These are phyloP conservation scores for Scolopax mira DNA, from an alignment of 2,113 vertebrate species.

Conservation along the genomic window DNA sequence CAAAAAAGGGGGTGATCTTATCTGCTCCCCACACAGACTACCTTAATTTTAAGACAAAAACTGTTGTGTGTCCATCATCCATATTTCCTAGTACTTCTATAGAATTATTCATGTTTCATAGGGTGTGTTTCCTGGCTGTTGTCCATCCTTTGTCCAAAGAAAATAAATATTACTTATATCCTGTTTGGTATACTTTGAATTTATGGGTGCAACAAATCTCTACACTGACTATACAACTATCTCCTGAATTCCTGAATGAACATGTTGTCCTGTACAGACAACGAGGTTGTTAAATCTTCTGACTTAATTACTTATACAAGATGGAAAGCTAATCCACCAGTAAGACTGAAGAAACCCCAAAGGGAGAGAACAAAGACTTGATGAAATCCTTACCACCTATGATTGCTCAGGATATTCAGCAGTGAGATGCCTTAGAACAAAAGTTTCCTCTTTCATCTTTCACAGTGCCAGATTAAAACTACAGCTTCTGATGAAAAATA, in stretches of 20 bases:
- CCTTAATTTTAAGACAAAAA: background rate
- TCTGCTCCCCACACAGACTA: background rate
- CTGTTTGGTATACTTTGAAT: background rate
- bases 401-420: background rate
- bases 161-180: background rate
- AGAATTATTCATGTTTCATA: background rate
- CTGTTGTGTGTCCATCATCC: background rate
- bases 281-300: background rate
- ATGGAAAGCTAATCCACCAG: background rate
- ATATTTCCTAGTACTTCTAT: background rate
- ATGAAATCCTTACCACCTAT: background rate
- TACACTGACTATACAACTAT: background rate
- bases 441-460: background rate
- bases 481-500: background rate
- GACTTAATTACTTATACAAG: background rate
- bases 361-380: background rate
- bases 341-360: background rate
- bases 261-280: background rate
- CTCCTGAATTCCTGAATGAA: background rate
- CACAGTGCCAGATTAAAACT: background rate
- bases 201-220: background rate
- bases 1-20: background rate
- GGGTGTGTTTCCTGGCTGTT: background rate
- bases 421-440: background rate
- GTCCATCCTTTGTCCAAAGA: background rate